These are phyloP conservation scores for Ditylenchus dipsaci DNA, from an alignment of 1,140 invertebrate species.

Conservation along the genomic window DNA sequence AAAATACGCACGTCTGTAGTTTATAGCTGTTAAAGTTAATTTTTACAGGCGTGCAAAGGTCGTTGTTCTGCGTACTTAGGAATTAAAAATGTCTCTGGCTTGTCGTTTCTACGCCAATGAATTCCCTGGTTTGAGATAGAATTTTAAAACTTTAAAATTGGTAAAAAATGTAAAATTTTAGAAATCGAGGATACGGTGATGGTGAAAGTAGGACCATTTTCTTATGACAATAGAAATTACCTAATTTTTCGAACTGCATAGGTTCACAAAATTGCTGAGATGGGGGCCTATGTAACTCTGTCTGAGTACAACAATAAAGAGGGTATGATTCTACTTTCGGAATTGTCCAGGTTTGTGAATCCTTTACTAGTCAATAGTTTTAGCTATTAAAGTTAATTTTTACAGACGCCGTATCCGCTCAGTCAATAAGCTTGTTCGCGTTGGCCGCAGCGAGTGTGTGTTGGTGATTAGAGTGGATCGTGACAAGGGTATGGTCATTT, in stretches of 20 bases:
- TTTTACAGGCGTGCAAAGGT: no score
- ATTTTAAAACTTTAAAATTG: no score
- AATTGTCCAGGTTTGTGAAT: constrained; percentile 70
- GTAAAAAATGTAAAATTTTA: no score
- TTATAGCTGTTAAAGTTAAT: no score
- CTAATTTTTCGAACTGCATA: no score
- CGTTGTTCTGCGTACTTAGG: no score
- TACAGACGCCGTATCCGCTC: constrained; percentile 88
- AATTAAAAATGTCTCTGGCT: constrained; percentile 71
- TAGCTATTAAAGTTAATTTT: no score
- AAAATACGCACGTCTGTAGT: no score
- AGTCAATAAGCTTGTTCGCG: constrained; percentile 97
- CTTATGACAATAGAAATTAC: no score
- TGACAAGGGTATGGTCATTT: constrained; percentile 76
- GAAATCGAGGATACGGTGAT: constrained; percentile 97
- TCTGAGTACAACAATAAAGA: constrained; percentile 94
- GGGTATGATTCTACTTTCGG: constrained; percentile 70
- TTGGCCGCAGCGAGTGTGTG: constrained; percentile 96
- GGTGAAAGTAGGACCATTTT: constrained; percentile 69
- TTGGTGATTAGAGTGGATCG: constrained; percentile 99
- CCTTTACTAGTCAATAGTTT: no score
- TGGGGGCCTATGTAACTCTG: constrained; percentile 92
- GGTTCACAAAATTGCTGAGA: constrained; percentile 93
- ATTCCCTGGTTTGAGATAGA: constrained; percentile 70
- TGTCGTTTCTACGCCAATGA: constrained; percentile 96